Conservation (phyloP, 2,888 invertebrate species). For the Teinopalpus imperialis region DNA sequence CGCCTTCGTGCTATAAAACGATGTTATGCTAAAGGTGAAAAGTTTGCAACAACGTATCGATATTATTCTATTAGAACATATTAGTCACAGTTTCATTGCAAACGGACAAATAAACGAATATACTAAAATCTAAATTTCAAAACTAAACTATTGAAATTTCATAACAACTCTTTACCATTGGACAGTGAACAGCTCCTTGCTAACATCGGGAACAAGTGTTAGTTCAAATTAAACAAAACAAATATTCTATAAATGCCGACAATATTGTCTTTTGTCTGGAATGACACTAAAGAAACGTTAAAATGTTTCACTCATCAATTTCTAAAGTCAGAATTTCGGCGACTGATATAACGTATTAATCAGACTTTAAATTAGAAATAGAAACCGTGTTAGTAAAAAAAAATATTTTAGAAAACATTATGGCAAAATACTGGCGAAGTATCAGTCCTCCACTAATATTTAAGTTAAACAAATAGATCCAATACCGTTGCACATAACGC, state of each 20-base stretch:
- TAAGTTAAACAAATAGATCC: constrained; percentile 50
- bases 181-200: constrained; percentile 52
- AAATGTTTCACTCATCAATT: constrained; percentile 49
- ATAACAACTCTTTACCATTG: constrained; percentile 53
- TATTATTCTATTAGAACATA: constrained; percentile 52
- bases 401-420: constrained; percentile 57
- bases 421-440: constrained; percentile 80
- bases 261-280: constrained; percentile 80
- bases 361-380: constrained; percentile 44
- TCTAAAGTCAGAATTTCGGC: constrained; percentile 62
- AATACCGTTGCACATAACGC: constrained; percentile 50
- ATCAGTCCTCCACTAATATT: constrained; percentile 60
- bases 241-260: constrained; percentile 80
- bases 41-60: constrained; percentile 40
- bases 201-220: constrained; percentile 43
- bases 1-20: constrained; percentile 28
- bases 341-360: constrained; percentile 49
- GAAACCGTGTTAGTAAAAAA: constrained; percentile 60
- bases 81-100: constrained; percentile 57
- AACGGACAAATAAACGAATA: constrained; percentile 57
- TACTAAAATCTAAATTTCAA: constrained; percentile 39
- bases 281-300: constrained; percentile 66
- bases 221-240: constrained; percentile 42
- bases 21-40: constrained; percentile 27
- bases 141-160: constrained; percentile 59